phyloP scores from a whole-genome alignment of 2,888 invertebrate species.

The Hyposoter dolosus region DNA sequence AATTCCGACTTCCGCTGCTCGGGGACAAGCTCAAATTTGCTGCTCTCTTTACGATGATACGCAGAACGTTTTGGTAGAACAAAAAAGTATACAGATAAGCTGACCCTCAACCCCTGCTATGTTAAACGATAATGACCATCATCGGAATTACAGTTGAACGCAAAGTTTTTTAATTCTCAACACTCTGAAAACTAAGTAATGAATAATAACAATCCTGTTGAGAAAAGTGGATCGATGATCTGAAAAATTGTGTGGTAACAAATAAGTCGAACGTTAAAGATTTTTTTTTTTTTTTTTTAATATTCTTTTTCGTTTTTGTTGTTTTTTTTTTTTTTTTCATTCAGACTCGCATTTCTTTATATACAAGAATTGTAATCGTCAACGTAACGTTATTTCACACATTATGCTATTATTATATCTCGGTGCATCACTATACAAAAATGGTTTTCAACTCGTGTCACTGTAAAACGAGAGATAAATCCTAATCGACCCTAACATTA shows the following conservation, averaged over 20 bases:
- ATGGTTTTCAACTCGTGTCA: constrained; percentile 18
- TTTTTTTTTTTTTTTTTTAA: constrained; percentile 14
- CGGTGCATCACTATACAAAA: constrained; percentile 65
- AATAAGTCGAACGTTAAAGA: constrained; percentile 10
- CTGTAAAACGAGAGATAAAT: constrained; percentile 32
- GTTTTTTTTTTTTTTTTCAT: constrained; percentile 39
- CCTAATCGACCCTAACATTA: constrained; percentile 21
- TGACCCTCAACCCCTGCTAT: constrained; percentile 74
- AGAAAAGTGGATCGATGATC: constrained; percentile 17
- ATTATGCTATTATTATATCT: constrained; percentile 51
- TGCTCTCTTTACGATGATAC: neutral
- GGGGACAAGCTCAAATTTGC: constrained; percentile 2
- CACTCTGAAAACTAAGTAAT: constrained; percentile 11
- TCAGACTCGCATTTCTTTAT: constrained; percentile 46
- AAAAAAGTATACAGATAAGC: constrained; percentile 69
- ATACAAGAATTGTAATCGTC: constrained; percentile 52
- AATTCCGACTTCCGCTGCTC: constrained; percentile 33
- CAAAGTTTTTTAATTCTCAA: neutral
- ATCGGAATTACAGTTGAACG: constrained; percentile 7
- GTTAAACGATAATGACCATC: constrained; percentile 68
- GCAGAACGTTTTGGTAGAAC: constrained; percentile 32
- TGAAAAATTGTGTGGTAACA: constrained; percentile 9
- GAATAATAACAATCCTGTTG: neutral
- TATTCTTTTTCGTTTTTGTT: neutral
- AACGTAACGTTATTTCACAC: constrained; percentile 50